Conservation (phyloP, 2,888 invertebrate genomes). For the Chymomyza amoena region DNA sequence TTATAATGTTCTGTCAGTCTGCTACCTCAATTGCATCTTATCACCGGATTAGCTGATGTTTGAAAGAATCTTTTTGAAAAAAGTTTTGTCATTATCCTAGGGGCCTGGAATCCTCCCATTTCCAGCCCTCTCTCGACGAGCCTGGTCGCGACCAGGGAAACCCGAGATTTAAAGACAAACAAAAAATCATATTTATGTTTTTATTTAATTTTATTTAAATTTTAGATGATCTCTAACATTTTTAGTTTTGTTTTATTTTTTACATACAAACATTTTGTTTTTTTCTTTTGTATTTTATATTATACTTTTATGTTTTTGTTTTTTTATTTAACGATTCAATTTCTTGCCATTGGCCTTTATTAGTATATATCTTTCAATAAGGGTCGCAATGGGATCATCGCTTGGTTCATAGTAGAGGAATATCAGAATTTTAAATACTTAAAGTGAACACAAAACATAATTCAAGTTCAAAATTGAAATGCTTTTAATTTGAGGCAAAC, state of each 20-base stretch:
- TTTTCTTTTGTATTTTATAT: constrained; percentile 38
- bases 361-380: constrained; percentile 32
- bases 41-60: too few relatives aligned
- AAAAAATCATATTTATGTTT: constrained; percentile 21
- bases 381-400: constrained; percentile 20
- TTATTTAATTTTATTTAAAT: constrained; percentile 75
- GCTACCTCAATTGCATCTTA: too few relatives aligned
- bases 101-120: too few relatives aligned
- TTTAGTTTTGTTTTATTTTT: constrained; percentile 76
- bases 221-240: constrained; percentile 76
- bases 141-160: too few relatives aligned
- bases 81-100: too few relatives aligned
- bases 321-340: constrained; percentile 70
- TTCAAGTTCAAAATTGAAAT: background rate
- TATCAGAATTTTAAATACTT: background rate
- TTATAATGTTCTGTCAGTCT: too few relatives aligned
- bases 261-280: constrained; percentile 76
- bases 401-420: constrained; percentile 27
- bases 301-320: constrained; percentile 37
- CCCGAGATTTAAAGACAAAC: too few relatives aligned
- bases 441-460: background rate
- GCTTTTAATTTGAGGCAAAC: background rate
- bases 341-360: constrained; percentile 23
- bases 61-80: too few relatives aligned
- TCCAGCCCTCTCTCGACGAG: too few relatives aligned